Percentiles rank a stretch among this genome's conserved stretches.
phyloP scores from a whole-genome alignment of 2,797 vertebrate genomes.

The Malacoraja senta region DNA sequence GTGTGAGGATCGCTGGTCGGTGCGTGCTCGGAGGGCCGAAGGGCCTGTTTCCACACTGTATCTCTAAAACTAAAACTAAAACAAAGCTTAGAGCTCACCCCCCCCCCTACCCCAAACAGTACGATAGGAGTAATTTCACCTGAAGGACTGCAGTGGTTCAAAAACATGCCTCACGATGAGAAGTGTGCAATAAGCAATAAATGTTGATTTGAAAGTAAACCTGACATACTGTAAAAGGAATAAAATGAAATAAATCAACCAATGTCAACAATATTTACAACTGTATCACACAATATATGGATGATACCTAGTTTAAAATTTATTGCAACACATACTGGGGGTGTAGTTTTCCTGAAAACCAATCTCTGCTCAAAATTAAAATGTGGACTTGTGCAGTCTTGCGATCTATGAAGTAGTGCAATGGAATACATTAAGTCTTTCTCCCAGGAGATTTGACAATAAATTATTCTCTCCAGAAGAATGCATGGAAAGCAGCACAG shows the following conservation, averaged over 20 bases:
- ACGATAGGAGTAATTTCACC: too few relatives aligned
- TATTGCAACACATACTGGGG: neutral
- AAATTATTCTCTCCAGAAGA: constrained; percentile 12
- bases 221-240: too few relatives aligned
- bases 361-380: neutral
- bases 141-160: too few relatives aligned
- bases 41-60: too few relatives aligned
- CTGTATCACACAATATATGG: neutral
- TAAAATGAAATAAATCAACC: neutral
- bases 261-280: neutral
- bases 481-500: neutral
- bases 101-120: too few relatives aligned
- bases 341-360: neutral
- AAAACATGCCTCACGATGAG: too few relatives aligned
- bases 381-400: neutral
- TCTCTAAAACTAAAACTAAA: too few relatives aligned
- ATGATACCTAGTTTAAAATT: neutral
- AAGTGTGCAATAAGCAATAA: too few relatives aligned
- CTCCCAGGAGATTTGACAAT: neutral
- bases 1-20: too few relatives aligned
- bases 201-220: too few relatives aligned
- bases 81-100: too few relatives aligned
- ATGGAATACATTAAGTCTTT: constrained; percentile 17
- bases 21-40: too few relatives aligned
- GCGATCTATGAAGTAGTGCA: neutral